Conservation (phyloP, 1,140 invertebrate genomes). For the Chlorops oryzae region DNA sequence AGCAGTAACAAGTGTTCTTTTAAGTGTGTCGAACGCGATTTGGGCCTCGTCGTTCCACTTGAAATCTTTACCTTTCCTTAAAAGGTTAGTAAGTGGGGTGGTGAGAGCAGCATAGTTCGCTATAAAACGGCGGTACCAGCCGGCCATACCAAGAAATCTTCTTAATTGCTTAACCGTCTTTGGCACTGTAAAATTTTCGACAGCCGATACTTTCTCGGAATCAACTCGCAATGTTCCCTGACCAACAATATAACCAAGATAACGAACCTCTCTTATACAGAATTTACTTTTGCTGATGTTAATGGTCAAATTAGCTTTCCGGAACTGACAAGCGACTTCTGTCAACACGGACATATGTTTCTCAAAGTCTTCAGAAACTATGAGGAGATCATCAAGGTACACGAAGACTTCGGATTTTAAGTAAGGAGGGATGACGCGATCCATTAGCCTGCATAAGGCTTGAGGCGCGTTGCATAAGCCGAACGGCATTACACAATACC, state of each 20-base stretch:
- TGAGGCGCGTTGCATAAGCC: slow-evolving; percentile 7
- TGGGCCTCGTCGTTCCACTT: not conserved
- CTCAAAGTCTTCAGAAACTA: slow-evolving; percentile 5
- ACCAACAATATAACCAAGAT: slow-evolving; percentile 10
- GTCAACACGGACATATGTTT: slow-evolving; percentile 4
- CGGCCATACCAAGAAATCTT: slow-evolving; percentile 2
- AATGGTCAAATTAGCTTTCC: slow-evolving; percentile 9
- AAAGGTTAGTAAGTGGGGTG: not conserved
- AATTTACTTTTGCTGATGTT: slow-evolving; percentile 32
- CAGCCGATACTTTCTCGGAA: slow-evolving; percentile 10
- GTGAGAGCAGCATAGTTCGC: slow-evolving; percentile 5
- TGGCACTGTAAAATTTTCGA: not conserved
- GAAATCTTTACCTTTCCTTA: not conserved
- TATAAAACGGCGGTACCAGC: not conserved
- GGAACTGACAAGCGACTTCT: slow-evolving; percentile 3
- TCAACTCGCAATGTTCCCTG: slow-evolving; percentile 34
- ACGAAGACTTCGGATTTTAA: slow-evolving; percentile 12
- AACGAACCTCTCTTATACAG: slow-evolving; percentile 32
- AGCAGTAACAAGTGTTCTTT: not conserved
- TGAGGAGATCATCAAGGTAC: slow-evolving; percentile 12
- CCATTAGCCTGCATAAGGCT: slow-evolving; percentile 7
- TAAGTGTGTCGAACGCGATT: not conserved
- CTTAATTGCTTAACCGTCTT: not conserved
- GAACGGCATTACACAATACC: slow-evolving; percentile 9
- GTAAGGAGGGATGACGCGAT: slow-evolving; percentile 2